These are phyloP conservation scores for Calypte anna DNA, from an alignment of 2,113 vertebrate species.

Conservation along the genomic window DNA sequence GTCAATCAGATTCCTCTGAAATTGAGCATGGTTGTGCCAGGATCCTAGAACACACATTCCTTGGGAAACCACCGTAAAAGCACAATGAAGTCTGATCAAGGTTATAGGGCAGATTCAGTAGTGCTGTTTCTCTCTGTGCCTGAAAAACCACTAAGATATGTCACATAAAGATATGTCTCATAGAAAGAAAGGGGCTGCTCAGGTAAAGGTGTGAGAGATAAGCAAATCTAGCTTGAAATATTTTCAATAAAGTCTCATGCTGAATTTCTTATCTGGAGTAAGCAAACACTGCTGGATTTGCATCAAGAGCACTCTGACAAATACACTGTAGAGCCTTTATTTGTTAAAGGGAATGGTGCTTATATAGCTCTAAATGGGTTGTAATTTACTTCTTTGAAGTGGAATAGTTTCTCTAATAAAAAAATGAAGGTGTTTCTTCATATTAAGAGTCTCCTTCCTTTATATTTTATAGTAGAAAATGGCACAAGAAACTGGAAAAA, in stretches of 20 bases:
- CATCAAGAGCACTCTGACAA: background rate
- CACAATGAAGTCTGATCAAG: background rate
- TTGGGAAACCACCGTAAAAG: background rate
- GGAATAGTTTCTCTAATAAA: background rate
- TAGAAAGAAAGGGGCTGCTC: background rate
- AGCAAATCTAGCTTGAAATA: background rate
- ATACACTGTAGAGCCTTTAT: background rate
- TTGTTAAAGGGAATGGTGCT: background rate
- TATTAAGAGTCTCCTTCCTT: background rate
- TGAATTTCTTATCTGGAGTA: background rate
- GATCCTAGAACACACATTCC: background rate
- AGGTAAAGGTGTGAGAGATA: background rate
- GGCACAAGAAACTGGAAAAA: background rate
- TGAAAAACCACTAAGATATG: background rate
- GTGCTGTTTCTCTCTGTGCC: background rate
- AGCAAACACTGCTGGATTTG: background rate
- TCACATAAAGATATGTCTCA: rapidly evolving
- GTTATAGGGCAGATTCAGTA: background rate
- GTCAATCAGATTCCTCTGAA: background rate
- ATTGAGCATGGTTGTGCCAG: background rate
- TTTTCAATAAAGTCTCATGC: background rate
- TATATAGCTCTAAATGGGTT: background rate
- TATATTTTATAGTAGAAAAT: background rate
- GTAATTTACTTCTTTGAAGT: background rate
- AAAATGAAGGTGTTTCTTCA: background rate